Conservation (phyloP, 2,113 vertebrate genomes). For the Rattus rattus region DNA sequence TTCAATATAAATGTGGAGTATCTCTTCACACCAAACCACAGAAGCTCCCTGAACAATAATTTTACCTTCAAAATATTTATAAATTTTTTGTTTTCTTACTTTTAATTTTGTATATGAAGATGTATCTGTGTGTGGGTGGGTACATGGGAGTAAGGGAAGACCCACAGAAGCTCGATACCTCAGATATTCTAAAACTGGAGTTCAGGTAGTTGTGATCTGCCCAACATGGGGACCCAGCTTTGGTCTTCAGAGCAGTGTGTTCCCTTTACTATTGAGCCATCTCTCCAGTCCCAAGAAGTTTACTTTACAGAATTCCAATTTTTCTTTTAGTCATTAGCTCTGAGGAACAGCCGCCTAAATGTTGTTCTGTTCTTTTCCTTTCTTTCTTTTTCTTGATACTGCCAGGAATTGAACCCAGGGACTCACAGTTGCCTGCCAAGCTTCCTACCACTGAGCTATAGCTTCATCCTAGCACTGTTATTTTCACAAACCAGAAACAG, state of each 20-base stretch:
- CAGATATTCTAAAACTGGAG: neutral
- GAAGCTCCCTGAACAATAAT: neutral
- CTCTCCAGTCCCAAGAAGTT: neutral
- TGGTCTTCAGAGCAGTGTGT: neutral
- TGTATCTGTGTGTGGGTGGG: neutral
- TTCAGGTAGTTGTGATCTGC: neutral
- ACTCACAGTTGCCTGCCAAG: neutral
- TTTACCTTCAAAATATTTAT: neutral
- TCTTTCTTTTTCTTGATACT: neutral
- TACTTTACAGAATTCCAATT: neutral
- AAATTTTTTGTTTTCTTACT: neutral
- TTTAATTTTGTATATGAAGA: neutral
- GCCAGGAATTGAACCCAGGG: neutral
- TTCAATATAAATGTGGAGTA: neutral
- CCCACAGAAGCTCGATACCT: neutral
- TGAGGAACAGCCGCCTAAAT: neutral
- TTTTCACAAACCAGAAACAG: neutral
- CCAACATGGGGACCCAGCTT: neutral
- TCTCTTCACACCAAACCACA: neutral
- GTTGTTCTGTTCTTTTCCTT: neutral
- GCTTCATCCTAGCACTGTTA: neutral
- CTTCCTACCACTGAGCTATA: neutral
- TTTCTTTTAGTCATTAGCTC: neutral
- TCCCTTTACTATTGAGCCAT: no score
- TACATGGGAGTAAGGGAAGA: neutral